Evolutionary conservation across 2,888 invertebrate genomes (phyloP).

Genomic region (Pristionchus fissidentatus): DNA sequence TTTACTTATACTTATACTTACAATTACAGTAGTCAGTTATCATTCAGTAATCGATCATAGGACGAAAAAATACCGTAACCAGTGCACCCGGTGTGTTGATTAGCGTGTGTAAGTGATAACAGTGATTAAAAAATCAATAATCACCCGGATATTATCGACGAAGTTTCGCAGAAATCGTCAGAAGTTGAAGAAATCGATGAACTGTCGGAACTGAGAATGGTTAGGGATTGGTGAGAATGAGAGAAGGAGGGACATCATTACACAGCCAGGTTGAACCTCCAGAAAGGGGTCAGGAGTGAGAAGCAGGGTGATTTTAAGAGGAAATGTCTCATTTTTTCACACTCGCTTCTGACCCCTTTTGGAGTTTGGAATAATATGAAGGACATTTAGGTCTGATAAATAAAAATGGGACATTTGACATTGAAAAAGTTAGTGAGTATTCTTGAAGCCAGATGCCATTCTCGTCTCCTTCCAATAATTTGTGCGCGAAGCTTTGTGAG

Average conservation of each 20-base stretch:
- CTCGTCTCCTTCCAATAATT: not conserved
- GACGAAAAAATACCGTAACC: not conserved
- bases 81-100: constrained; percentile 34
- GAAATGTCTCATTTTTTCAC: not conserved
- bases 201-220: not conserved
- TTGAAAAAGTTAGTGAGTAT: not conserved
- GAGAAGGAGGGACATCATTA: not conserved
- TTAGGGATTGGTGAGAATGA: no score
- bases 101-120: not conserved
- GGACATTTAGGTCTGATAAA: not conserved
- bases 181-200: not conserved
- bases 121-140: constrained; percentile 18
- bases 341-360: no score
- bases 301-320: not conserved
- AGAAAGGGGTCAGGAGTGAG: not conserved
- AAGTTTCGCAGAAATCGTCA: constrained; percentile 13
- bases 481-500: not conserved
- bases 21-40: no score
- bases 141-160: constrained; percentile 28
- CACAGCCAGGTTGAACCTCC: not conserved
- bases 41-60: no score
- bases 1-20: no score
- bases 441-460: not conserved
- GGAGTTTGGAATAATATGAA: not conserved
- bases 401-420: not conserved